Evolutionary conservation across 53 echinoderm and acorn worm species (phyloP), one percentile per base, ranked within the genome.

Genomic region (Mesocentrotus franciscanus): DNA sequence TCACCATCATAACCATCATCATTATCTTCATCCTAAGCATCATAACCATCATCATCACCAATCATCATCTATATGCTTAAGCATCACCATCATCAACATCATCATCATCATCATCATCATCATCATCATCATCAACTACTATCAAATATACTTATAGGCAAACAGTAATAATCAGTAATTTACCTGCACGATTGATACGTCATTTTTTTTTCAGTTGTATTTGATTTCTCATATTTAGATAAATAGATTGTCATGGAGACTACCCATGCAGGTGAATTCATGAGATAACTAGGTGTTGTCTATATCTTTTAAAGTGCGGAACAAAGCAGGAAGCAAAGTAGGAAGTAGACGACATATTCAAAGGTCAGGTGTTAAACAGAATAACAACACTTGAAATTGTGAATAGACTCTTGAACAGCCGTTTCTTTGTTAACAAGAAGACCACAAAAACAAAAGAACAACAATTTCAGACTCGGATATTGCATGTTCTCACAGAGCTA

Each of bases 291-390:
- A 18, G 18, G 15, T 10, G 74, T 74, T 30, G 74, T 74, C 32
- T 74, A 30, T 24, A 32, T 81, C 17, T 72, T n/a, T 72, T 85
- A 90, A 60, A 90, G 90, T 90, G 12, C 90, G 55, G 85, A 85
- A 85, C 85, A 85, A 85, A 85, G 85, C 59, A 81, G 90, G 90
- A 90, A 90, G 33, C 10, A 33, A 32, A 26, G 61, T 16, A 90
- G 90, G 90, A 90, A 90, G 29, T 33, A 90, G 90, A 90, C 90
- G 20, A 60, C 60, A 61, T 10, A 61, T 27, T 90, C 30, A 17
- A 1, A 90, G 90, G 90, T 90, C 59, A 59, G 30, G 14, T 60
- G 90, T 90, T 90, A 90, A 90, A 90, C n/a, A 32, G 61, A 60
- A 90, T 27, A 90, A 60, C 60, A 90, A 55, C 56, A 30, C 1